A percentile compares a stretch with the other conserved stretches of the same genome.
Evolutionary conservation across 2,113 vertebrate genomes (phyloP).

Genomic region (Psophia crepitans): DNA sequence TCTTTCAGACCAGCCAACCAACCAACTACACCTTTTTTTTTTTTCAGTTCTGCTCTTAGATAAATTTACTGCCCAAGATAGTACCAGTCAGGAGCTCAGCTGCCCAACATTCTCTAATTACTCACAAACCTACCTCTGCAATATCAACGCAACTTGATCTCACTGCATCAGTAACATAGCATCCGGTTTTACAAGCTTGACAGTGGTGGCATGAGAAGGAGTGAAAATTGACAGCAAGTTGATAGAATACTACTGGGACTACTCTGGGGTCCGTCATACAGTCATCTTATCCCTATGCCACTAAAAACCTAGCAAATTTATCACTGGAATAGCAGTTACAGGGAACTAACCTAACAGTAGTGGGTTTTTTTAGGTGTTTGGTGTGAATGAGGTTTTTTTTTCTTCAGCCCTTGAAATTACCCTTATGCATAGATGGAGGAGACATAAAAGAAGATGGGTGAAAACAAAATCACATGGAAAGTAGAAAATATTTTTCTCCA

Average conservation of each 20-base stretch:
- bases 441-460: not conserved
- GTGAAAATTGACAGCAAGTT: conserved; percentile 43
- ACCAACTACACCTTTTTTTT: not conserved
- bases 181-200: not conserved
- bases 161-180: not conserved
- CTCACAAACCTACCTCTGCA: not conserved
- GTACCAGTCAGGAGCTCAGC: not conserved
- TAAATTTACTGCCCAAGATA: not conserved
- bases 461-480: not conserved
- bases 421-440: not conserved
- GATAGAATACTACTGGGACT: conserved; percentile 23
- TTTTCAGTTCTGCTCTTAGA: not conserved
- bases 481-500: not conserved
- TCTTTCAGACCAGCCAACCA: not conserved
- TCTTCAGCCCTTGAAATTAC: not conserved
- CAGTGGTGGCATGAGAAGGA: not conserved
- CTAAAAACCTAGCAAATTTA: not conserved
- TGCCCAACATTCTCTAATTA: not conserved
- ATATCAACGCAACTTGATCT: conserved; percentile 10
- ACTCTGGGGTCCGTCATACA: not conserved
- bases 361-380: not conserved
- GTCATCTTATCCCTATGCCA: not conserved
- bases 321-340: not conserved
- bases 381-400: not conserved
- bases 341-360: not conserved